phyloP scores from a whole-genome alignment of 2,888 invertebrate genomes.

The Epinotia ramella region DNA sequence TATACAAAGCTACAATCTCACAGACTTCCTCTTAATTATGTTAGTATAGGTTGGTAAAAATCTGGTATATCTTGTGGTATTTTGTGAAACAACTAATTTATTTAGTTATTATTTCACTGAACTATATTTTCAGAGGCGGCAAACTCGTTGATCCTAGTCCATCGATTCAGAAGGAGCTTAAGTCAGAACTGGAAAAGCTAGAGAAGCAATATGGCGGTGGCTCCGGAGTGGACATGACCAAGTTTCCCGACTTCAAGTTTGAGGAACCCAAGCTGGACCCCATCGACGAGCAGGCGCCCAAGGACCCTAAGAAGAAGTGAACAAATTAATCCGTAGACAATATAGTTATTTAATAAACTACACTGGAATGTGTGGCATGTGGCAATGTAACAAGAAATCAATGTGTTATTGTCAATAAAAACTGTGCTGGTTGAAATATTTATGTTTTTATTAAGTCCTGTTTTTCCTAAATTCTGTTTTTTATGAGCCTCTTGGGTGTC shows the following conservation, averaged over 20 bases:
- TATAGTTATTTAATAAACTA: slow-evolving; percentile 43
- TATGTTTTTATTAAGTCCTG: background rate
- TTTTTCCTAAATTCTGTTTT: too few species aligned
- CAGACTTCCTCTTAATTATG: too few species aligned
- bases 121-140: slow-evolving; percentile 87
- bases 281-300: slow-evolving; percentile 78
- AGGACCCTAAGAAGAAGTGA: slow-evolving; percentile 64
- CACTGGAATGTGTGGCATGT: slow-evolving; percentile 26
- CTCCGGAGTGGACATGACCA: slow-evolving; percentile 92
- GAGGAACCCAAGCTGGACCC: slow-evolving; percentile 89
- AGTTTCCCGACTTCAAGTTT: slow-evolving; percentile 95
- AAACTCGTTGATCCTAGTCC: slow-evolving; percentile 94
- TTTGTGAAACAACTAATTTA: background rate
- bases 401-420: slow-evolving; percentile 37
- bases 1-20: too few species aligned
- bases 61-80: background rate
- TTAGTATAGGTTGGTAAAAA: background rate
- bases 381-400: slow-evolving; percentile 31
- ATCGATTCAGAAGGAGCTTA: slow-evolving; percentile 89
- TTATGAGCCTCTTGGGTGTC: too few species aligned
- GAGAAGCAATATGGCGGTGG: slow-evolving; percentile 92
- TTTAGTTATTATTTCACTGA: slow-evolving; percentile 5
- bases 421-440: slow-evolving; percentile 7
- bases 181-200: slow-evolving; percentile 92
- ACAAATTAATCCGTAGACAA: slow-evolving; percentile 47